Evolutionary conservation across 2,797 vertebrate species (phyloP).

Genomic region (Mus caroli): DNA sequence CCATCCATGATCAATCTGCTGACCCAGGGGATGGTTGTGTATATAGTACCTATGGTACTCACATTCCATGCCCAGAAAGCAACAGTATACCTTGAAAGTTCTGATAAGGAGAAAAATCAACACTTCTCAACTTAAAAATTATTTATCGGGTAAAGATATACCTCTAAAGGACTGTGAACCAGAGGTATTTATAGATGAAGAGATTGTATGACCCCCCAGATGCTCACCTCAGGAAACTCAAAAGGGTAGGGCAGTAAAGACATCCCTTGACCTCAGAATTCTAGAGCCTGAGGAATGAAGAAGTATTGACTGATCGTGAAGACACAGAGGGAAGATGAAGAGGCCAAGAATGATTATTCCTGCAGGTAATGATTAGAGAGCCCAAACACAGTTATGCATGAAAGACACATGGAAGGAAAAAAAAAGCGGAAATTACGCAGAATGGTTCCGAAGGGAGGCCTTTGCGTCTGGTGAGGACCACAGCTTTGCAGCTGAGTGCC

Average conservation of each 20-base stretch:
- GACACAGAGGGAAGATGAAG: neutral
- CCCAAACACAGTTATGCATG: neutral
- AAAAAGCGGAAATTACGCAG: neutral
- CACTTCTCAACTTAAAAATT: neutral
- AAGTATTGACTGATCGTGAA: neutral
- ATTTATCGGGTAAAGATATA: neutral
- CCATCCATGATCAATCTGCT: neutral
- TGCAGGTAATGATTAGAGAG: rapidly evolving
- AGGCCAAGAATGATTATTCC: rapidly evolving
- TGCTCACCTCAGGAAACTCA: neutral
- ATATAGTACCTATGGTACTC: rapidly evolving
- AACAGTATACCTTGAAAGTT: neutral
- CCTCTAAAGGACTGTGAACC: neutral
- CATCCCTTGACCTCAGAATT: too few species aligned
- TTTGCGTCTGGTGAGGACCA: neutral
- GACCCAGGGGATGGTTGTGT: rapidly evolving
- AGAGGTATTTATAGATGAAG: neutral
- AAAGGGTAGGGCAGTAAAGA: neutral
- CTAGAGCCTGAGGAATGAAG: neutral
- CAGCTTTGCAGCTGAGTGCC: neutral
- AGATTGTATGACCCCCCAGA: neutral
- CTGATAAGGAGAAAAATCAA: neutral
- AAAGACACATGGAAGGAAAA: neutral
- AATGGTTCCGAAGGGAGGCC: neutral
- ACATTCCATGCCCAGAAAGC: neutral